Conservation (phyloP, 30 jellyfish, hydroid and myxozoan species). For the Pelagia noctiluca region DNA sequence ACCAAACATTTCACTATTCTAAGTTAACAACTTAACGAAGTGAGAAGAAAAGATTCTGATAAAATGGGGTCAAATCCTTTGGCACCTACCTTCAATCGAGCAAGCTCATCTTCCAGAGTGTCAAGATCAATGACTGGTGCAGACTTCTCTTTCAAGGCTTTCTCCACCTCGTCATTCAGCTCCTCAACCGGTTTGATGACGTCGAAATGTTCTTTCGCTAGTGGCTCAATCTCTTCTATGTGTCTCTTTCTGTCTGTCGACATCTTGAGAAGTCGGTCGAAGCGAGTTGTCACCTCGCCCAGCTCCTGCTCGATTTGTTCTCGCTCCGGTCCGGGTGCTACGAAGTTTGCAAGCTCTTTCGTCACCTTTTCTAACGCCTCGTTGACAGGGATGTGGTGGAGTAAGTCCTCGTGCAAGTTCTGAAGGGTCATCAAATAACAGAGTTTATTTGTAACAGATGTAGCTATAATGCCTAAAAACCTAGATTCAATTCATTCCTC, state of each 20-base stretch:
- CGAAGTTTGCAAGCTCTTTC: conserved; percentile 50
- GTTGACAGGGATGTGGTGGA: conserved; percentile 50
- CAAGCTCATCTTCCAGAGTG: conserved; percentile 58
- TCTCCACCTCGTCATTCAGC: conserved; percentile 63
- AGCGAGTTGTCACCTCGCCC: conserved; percentile 69
- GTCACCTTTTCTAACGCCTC: conserved; percentile 57
- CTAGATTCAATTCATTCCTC: no score
- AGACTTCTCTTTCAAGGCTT: conserved; percentile 63
- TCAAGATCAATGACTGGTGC: conserved; percentile 60
- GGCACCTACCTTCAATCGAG: conserved; percentile 73
- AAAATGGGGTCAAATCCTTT: no score
- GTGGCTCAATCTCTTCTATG: conserved; percentile 77
- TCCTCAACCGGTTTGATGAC: conserved; percentile 42
- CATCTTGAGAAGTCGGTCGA: conserved; percentile 53
- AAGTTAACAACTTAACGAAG: no score
- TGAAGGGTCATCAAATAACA: no score
- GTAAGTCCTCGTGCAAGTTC: conserved; percentile 78
- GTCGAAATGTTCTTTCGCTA: conserved; percentile 63
- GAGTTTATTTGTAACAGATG: no score
- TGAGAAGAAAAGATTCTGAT: no score
- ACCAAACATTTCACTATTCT: no score
- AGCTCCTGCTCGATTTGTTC: conserved; percentile 79
- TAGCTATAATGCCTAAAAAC: no score
- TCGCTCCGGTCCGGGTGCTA: conserved; percentile 62
- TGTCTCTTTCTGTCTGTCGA: conserved; percentile 59